Conservation (phyloP, 2,888 invertebrate genomes). For the Candidula unifasciata region DNA sequence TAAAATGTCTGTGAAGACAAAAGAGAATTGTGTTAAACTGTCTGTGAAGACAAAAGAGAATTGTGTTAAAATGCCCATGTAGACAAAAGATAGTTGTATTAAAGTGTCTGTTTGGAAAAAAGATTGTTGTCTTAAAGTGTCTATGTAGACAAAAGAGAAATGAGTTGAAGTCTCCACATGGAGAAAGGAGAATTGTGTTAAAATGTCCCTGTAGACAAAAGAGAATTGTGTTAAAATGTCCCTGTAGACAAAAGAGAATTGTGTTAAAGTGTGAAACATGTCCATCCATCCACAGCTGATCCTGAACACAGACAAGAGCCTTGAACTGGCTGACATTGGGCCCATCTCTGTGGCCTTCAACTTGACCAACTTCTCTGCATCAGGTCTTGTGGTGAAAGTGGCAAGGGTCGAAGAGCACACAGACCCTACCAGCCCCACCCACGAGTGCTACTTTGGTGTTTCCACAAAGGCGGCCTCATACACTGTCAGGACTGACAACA, state of each 20-base stretch:
- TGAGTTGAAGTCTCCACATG: too few species aligned
- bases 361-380: conserved; percentile 48
- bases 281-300: conserved; percentile 33
- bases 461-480: conserved; percentile 48
- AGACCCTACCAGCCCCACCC: not conserved
- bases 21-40: too few species aligned
- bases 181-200: too few species aligned
- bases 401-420: conserved; percentile 31
- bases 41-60: too few species aligned
- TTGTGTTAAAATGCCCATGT: too few species aligned
- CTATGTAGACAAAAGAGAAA: too few species aligned
- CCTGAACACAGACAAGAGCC: not conserved
- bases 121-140: too few species aligned
- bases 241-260: not conserved
- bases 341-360: conserved; percentile 49
- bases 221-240: too few species aligned
- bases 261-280: not conserved
- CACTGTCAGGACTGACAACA: conserved; percentile 41
- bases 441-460: conserved; percentile 48
- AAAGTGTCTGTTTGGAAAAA: too few species aligned
- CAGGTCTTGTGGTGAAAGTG: conserved; percentile 45
- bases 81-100: too few species aligned
- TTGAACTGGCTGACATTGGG: conserved; percentile 40
- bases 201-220: too few species aligned
- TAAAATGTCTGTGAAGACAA: too few species aligned